Conservation (phyloP, 2,888 invertebrate genomes). For the Acanthosepion esculentum region DNA sequence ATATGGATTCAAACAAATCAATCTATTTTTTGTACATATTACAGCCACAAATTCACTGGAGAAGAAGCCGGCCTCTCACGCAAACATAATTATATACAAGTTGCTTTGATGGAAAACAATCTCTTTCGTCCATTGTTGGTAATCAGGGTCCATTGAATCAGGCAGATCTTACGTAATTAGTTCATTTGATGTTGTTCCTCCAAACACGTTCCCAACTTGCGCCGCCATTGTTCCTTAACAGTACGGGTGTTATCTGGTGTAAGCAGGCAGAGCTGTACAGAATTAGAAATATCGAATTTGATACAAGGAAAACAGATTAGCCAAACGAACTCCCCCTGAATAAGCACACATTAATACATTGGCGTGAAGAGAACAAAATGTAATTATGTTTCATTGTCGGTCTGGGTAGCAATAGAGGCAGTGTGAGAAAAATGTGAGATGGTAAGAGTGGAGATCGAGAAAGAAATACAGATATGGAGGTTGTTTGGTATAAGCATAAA, state of each 20-base stretch:
- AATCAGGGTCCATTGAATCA: constrained; percentile 33
- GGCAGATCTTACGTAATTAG: constrained; percentile 33
- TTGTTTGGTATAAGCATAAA: too few relatives aligned
- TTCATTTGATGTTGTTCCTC: not conserved
- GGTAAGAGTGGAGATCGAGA: not conserved
- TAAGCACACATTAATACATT: not conserved
- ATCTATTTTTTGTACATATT: not conserved
- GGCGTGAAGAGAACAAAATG: not conserved
- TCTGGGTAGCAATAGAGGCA: not conserved
- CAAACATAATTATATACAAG: not conserved
- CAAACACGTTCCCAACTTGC: not conserved
- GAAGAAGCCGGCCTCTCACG: not conserved
- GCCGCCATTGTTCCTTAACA: not conserved
- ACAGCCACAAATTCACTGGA: not conserved
- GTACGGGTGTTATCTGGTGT: not conserved
- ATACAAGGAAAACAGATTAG: constrained; percentile 10
- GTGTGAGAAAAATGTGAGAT: not conserved
- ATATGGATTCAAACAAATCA: not conserved
- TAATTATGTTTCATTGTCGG: constrained; percentile 20
- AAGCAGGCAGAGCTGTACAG: not conserved
- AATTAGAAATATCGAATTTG: constrained; percentile 33
- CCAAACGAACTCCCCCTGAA: not conserved
- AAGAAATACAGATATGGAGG: too few relatives aligned
- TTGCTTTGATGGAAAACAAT: not conserved
- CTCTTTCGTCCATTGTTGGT: not conserved